A percentile compares a stretch with the other conserved stretches of the same genome.
Conservation (phyloP, 2,888 invertebrate species). For the Busseola fusca region DNA sequence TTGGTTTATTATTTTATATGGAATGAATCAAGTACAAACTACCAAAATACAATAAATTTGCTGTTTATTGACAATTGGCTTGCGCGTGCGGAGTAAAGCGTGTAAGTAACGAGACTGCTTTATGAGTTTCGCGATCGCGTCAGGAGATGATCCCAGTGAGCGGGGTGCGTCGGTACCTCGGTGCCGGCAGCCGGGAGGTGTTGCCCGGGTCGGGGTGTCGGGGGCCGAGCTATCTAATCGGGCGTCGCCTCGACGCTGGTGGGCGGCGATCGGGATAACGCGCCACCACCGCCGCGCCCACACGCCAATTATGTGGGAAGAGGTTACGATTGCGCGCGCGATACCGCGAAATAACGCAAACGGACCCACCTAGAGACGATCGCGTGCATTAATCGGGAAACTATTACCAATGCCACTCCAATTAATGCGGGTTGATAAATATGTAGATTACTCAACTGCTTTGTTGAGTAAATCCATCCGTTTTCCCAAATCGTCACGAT, state of each 20-base stretch:
- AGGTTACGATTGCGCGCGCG: conserved; percentile 84
- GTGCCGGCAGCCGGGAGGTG: conserved; percentile 72
- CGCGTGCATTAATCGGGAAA: conserved; percentile 81
- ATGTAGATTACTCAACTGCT: conserved; percentile 67
- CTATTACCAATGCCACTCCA: conserved; percentile 80
- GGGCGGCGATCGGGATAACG: conserved; percentile 87
- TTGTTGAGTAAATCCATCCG: conserved; percentile 37
- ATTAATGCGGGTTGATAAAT: conserved; percentile 76
- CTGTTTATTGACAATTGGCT: conserved; percentile 55
- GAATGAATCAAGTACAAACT: conserved; percentile 29
- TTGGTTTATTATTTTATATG: conserved; percentile 48
- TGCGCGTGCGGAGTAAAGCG: conserved; percentile 44
- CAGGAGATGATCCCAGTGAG: conserved; percentile 67
- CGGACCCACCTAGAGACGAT: conserved; percentile 77
- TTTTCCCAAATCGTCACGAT: conserved; percentile 31
- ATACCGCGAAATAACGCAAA: conserved; percentile 82
- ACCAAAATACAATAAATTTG: conserved; percentile 51
- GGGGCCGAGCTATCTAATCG: conserved; percentile 84
- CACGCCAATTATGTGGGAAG: conserved; percentile 89
- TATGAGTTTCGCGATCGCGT: conserved; percentile 67
- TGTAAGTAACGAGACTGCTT: conserved; percentile 66
- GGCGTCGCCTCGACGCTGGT: conserved; percentile 84
- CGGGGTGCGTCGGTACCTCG: conserved; percentile 56
- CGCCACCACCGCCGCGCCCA: conserved; percentile 83
- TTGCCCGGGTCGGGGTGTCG: conserved; percentile 78